phyloP scores from a whole-genome alignment of 1,140 invertebrate genomes.

The Leptopilina boulardi region DNA sequence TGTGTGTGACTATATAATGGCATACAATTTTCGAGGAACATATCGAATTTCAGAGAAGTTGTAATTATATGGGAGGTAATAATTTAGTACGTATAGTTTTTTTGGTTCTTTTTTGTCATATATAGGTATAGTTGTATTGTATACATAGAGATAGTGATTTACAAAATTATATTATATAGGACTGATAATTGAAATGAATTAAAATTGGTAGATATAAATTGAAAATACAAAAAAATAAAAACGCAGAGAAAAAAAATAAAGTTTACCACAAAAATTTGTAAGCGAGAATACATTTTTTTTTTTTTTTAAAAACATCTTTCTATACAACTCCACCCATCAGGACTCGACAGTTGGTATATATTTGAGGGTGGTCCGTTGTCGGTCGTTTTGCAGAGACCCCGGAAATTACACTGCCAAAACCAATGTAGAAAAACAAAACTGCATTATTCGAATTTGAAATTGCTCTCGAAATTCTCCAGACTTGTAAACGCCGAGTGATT shows the following conservation, averaged over 20 bases:
- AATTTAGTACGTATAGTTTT: too few relatives aligned
- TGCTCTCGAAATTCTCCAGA: slow-evolving; percentile 1
- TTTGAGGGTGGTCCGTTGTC: slow-evolving; percentile 15
- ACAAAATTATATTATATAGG: too few relatives aligned
- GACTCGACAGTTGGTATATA: slow-evolving; percentile 8
- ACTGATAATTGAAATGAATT: too few relatives aligned
- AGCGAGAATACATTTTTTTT: background rate
- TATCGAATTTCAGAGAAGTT: background rate
- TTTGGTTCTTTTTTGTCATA: too few relatives aligned
- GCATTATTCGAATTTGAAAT: background rate
- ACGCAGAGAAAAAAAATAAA: too few relatives aligned
- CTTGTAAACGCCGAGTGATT: background rate
- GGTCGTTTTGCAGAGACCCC: slow-evolving; percentile 7
- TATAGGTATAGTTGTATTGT: too few relatives aligned
- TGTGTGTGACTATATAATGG: background rate
- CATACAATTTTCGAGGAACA: background rate
- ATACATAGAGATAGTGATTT: too few relatives aligned
- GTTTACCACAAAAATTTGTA: background rate
- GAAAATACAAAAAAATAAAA: too few relatives aligned
- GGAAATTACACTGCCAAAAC: slow-evolving; percentile 13
- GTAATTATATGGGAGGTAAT: too few relatives aligned
- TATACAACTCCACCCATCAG: background rate
- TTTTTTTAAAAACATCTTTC: background rate
- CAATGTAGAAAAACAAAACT: slow-evolving; percentile 14
- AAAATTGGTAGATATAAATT: too few relatives aligned